Conservation (phyloP, 1,140 invertebrate species). For the Cyphomyrmex costatus region DNA sequence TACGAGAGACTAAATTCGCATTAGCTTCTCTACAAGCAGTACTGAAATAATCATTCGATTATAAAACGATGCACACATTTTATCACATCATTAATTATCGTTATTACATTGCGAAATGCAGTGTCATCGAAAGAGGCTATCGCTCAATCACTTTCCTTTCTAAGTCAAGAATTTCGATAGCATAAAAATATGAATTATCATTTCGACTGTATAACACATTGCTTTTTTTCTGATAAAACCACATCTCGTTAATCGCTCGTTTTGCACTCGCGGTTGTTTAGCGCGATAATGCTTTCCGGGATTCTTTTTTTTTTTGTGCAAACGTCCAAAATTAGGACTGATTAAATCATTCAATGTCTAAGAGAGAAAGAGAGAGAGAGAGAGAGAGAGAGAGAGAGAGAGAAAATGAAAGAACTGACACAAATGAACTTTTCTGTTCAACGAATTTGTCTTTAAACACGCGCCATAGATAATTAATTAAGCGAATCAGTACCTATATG, state of each 20-base stretch:
- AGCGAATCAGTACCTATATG: conserved; percentile 23
- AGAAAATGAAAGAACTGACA: background rate
- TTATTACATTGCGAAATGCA: conserved; percentile 15
- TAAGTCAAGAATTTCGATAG: conserved; percentile 10
- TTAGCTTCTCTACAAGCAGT: background rate
- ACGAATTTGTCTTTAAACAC: conserved; percentile 32
- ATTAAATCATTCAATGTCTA: conserved; percentile 2
- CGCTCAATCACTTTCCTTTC: conserved; percentile 13
- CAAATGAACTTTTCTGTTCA: background rate
- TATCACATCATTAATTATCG: conserved; percentile 18
- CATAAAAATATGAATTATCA: conserved; percentile 65
- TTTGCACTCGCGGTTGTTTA: conserved; percentile 14
- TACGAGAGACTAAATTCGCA: background rate
- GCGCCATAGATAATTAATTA: conserved; percentile 29
- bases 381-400: background rate
- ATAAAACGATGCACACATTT: background rate
- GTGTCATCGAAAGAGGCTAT: conserved; percentile 31
- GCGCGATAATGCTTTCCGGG: conserved; percentile 51
- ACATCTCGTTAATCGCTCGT: conserved; percentile 44
- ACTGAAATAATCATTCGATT: background rate
- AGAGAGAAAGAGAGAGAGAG: background rate
- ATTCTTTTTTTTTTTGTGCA: conserved; percentile 35
- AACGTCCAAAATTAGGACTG: conserved; percentile 27
- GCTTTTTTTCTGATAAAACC: conserved; percentile 64
- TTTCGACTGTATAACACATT: conserved; percentile 65